Evolutionary conservation across 2,888 invertebrate genomes (phyloP).

Genomic region (Doris montereyensis): DNA sequence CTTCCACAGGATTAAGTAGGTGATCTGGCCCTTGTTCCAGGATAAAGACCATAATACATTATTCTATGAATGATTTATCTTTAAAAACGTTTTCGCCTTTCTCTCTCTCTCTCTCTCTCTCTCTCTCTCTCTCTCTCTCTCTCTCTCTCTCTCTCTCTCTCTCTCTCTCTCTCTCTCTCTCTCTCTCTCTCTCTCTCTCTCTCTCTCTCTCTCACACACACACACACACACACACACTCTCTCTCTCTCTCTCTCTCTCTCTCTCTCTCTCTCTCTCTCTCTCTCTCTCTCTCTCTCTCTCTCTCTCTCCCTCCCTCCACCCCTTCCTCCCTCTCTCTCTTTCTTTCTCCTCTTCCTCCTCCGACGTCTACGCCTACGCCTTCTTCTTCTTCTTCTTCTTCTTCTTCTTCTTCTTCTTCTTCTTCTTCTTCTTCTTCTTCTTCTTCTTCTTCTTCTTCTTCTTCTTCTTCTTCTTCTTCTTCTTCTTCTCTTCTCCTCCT

Average conservation of each 20-base stretch:
- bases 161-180: background rate
- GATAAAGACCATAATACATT: background rate
- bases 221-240: background rate
- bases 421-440: background rate
- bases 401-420: background rate
- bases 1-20: no score
- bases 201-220: background rate
- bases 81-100: background rate
- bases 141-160: background rate
- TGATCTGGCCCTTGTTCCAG: no score
- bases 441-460: background rate
- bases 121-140: background rate
- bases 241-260: background rate
- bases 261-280: background rate
- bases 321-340: background rate
- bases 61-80: background rate
- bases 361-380: background rate
- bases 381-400: background rate
- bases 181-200: background rate
- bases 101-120: background rate
- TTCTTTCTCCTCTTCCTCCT: background rate
- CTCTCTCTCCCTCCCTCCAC: background rate
- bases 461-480: background rate
- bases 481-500: background rate
- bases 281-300: conserved; percentile 12